These are phyloP conservation scores for Rhodinocichla rosea DNA, from an alignment of 2,113 vertebrate genomes.

Conservation along the genomic window DNA sequence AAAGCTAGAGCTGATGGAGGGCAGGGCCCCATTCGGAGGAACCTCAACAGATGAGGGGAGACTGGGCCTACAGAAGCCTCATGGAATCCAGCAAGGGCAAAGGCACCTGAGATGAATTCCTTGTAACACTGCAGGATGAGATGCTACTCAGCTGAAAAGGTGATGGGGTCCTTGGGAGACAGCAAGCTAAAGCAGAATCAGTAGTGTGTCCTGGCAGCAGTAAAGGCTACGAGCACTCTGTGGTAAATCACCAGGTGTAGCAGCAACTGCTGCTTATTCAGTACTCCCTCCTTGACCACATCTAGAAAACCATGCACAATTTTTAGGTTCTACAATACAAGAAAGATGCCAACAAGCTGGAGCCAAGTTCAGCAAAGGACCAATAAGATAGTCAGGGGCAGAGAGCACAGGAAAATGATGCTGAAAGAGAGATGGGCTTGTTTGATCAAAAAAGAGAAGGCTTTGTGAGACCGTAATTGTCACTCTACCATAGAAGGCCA, in stretches of 20 bases:
- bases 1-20: neutral
- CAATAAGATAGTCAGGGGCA: neutral
- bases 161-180: neutral
- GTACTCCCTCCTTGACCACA: neutral
- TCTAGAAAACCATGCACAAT: neutral
- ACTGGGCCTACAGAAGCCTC: neutral
- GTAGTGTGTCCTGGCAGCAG: neutral
- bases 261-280: fast-evolving
- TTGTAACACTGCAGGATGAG: neutral
- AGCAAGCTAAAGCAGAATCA: neutral
- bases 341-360: neutral
- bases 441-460: neutral
- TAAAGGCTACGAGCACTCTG: neutral
- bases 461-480: neutral
- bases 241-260: neutral
- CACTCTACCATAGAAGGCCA: neutral
- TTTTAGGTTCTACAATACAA: neutral
- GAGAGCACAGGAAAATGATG: neutral
- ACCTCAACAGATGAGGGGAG: neutral
- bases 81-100: neutral
- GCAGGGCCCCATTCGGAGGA: neutral
- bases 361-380: neutral
- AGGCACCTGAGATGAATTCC: neutral
- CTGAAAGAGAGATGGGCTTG: neutral
- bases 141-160: neutral